Evolutionary conservation across 2,113 vertebrate genomes (phyloP).

Genomic region (Galbula dea): DNA sequence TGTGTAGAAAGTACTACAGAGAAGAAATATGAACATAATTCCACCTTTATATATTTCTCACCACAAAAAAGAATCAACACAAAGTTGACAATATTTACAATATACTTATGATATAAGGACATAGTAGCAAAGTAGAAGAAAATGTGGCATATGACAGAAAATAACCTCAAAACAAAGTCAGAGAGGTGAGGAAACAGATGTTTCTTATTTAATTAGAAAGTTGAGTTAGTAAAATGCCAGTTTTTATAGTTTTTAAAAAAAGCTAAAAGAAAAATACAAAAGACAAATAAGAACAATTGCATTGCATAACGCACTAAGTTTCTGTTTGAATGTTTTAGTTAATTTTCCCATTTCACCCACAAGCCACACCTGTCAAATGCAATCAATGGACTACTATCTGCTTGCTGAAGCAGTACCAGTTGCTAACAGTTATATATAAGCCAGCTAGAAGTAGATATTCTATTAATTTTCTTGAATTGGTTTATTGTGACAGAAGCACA

Average conservation of each 20-base stretch:
- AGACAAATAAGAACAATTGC: neutral
- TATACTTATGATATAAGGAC: neutral
- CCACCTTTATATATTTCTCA: neutral
- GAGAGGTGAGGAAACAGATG: neutral
- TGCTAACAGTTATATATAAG: neutral
- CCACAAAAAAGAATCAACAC: neutral
- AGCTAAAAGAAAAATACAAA: neutral
- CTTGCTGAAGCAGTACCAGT: neutral
- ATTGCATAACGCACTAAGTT: neutral
- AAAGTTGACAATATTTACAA: too few species aligned
- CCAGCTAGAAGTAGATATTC: neutral
- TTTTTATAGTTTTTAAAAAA: neutral
- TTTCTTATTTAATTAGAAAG: neutral
- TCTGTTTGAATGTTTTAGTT: neutral
- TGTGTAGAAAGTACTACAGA: neutral
- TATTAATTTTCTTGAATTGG: conserved; percentile 46
- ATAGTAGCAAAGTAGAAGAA: neutral
- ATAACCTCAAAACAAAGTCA: neutral
- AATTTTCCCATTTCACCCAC: conserved; percentile 36
- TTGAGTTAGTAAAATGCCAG: neutral
- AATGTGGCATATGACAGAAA: neutral
- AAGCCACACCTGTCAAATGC: conserved; percentile 27
- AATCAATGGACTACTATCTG: neutral
- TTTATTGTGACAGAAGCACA: conserved; percentile 19
- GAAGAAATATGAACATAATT: neutral